phyloP scores from a whole-genome alignment of 2,888 invertebrate species.

The Lepidonotus clava region DNA sequence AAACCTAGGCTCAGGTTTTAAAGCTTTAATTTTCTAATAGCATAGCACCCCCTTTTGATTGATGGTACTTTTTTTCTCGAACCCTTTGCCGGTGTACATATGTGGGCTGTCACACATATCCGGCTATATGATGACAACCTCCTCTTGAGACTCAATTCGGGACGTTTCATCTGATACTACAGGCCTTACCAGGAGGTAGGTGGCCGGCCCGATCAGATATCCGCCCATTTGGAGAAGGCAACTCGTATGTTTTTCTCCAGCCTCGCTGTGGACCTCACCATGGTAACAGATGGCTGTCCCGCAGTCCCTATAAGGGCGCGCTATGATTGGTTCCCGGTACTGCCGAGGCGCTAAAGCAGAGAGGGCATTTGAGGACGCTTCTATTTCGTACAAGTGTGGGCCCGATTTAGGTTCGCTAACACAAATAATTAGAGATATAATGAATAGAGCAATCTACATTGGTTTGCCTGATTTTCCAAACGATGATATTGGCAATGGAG shows the following conservation, averaged over 20 bases:
- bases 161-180: slow-evolving; percentile 13
- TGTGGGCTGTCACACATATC: background rate
- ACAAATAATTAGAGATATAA: no score
- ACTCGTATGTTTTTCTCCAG: background rate
- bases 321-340: background rate
- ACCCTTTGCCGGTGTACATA: background rate
- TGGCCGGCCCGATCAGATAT: background rate
- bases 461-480: no score
- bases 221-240: background rate
- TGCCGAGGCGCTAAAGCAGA: no score
- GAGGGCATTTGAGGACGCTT: no score
- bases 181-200: background rate
- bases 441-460: no score
- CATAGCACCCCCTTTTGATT: no score
- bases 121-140: background rate
- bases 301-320: background rate
- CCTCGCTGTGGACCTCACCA: background rate
- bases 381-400: no score
- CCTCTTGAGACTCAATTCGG: background rate
- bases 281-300: background rate
- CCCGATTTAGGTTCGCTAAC: no score
- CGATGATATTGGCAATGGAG: no score
- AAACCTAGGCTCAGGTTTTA: no score
- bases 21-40: no score
- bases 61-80: no score